These are phyloP conservation scores for Oryzias celebensis DNA, from an alignment of 2,113 vertebrate genomes.

Conservation along the genomic window DNA sequence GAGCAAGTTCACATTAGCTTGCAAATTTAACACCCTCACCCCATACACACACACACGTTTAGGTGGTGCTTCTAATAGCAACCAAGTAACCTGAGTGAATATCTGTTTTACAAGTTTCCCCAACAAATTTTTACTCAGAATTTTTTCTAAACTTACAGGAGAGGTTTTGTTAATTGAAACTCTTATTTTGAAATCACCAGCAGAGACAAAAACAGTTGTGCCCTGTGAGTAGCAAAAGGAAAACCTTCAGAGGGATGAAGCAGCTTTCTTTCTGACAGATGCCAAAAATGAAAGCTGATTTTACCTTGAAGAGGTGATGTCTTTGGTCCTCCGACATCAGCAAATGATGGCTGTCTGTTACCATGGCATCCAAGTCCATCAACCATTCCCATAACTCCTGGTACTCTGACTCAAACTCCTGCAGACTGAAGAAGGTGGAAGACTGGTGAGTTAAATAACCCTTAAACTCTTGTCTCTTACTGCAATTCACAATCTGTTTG, in stretches of 20 bases:
- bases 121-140: too few relatives aligned
- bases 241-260: not conserved
- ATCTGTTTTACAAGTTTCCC: too few relatives aligned
- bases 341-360: slow-evolving; percentile 94
- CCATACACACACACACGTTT: too few relatives aligned
- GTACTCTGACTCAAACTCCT: slow-evolving; percentile 94
- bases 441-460: not conserved
- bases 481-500: slow-evolving; percentile 5
- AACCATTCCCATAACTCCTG: slow-evolving; percentile 99
- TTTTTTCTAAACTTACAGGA: too few relatives aligned
- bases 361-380: slow-evolving; percentile 97
- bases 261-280: not conserved
- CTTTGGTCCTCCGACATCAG: slow-evolving; percentile 98
- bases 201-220: not conserved
- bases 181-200: not conserved
- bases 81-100: too few relatives aligned
- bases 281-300: not conserved
- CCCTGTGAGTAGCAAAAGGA: not conserved
- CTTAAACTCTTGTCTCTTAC: slow-evolving; percentile 3
- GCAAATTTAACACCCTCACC: too few relatives aligned
- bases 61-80: too few relatives aligned
- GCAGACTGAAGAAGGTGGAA: slow-evolving; percentile 80
- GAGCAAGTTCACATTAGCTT: too few relatives aligned
- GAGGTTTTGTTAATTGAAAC: not conserved
- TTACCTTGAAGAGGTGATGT: slow-evolving; percentile 95